Evolutionary conservation across 2,113 vertebrate species (phyloP), one percentile per base, ranked within the genome.

Genomic region (Phrynosoma blainvillii): DNA sequence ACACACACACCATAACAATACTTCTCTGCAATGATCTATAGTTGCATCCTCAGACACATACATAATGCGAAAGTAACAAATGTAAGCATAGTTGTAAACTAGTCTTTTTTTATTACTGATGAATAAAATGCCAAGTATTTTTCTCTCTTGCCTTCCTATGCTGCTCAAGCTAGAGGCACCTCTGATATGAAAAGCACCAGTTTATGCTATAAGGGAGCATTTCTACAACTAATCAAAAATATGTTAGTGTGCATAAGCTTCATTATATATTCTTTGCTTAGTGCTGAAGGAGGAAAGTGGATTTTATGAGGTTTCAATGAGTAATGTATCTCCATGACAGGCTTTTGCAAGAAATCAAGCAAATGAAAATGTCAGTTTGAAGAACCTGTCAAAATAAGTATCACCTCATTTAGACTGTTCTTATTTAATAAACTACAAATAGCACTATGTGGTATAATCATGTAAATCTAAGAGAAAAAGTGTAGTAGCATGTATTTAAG

Each of bases 221-320:
- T 59, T 36, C 12, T 11, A 25, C 5, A 84, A 59, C 85, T 92
- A 86, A 86, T 87, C 1, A 54, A 14, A 76, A 89, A 88, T 13
- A 54, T 87, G 32, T 23, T 89, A 27, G 77, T 85, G 12, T 87
- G 16, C 73, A 87, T 93, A 93, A 93, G 91, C 70, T 91, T 96
- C 89, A 90, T 95, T 94, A 92, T 91, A 83, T 90, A 94, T 91
- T 94, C 88, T 8, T 93, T 95, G 59, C 27, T 89, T 87, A 93
- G 76, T 76, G 87, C 30, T 75, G 84, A 89, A 77, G 85, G 87
- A 94, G 88, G 95, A 94, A 84, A 86, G 32, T 87, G 82, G 79
- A 90, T 89, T 85, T 96, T 96, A 96, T 96, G 94, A 94, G 78
- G 20, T 96, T 95, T 96, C 90, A 93, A 85, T 66, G 90, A 95